Base-by-base conservation (phyloP, 2,797 vertebrate species). In the Rhinella marina region DNA sequence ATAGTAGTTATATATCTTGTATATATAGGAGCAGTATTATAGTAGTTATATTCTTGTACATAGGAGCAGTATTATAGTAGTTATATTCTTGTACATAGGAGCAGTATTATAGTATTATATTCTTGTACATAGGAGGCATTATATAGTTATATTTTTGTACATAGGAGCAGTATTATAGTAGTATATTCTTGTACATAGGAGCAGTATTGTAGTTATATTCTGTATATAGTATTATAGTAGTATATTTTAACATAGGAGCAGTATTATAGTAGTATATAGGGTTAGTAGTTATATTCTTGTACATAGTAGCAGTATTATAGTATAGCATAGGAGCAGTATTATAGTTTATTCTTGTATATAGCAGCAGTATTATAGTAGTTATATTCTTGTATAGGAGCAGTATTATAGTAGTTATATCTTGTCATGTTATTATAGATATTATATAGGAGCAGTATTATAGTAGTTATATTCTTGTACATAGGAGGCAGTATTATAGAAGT, bases 1-100 rank as follows among this genome's bases (percentile, higher is more conserved):
- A 70, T 70, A 70, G 66, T 32, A 70, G 66, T 70, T 70, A 70
- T 70, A 70, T 68, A n/a, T 68, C 25, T 29, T 68, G 64, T 68
- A 68, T 6, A 68, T 6, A 68, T 68, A 68, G 64, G 25, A 7
- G 59, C 64, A 68, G 64, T 68, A 68, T 68, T 68, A 68, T 68
- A 68, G 64, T 68, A 29, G 64, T 68, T 68, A 62, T 62, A 62
- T 62, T 62, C 59, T n/a, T 62, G 56, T 57, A 57, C 14, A 57
- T 57, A 57, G 41, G 56, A 23, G 62, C 9, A 25, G 62, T 64
- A 64, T 64, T 64, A 64, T 64, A 64, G 62, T 64, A 64, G 62
- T 64, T 64, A 64, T 64, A 41, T 41, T 41, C 41, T 6, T 41
- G 41, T 41, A 41, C 41, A 41, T 41, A 41, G 41, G 41, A 64